phyloP scores from a whole-genome alignment of 2,797 vertebrate species.

The Sebastes alutus region DNA sequence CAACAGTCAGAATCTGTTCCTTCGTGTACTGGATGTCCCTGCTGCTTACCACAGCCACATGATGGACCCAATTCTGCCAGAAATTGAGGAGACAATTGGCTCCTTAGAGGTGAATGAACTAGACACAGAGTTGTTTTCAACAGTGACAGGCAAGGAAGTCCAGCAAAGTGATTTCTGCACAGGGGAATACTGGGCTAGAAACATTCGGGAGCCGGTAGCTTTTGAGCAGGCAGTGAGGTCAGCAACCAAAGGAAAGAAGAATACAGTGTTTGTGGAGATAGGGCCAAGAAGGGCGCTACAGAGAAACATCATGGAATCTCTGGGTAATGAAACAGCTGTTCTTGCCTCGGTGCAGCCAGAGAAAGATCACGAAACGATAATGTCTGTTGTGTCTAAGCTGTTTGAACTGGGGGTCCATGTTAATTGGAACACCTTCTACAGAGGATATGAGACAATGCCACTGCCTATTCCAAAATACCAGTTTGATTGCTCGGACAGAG shows the following conservation, averaged over 20 bases:
- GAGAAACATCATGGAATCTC: conserved; percentile 84
- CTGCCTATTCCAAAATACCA: conserved; percentile 84
- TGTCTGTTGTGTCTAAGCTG: conserved; percentile 76
- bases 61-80: conserved; percentile 86
- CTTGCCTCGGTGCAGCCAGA: conserved; percentile 81
- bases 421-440: conserved; percentile 82
- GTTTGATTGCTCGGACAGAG: conserved; percentile 82
- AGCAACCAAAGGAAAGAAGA: conserved; percentile 74
- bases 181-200: conserved; percentile 87
- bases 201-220: conserved; percentile 84
- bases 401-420: conserved; percentile 86
- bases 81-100: conserved; percentile 75
- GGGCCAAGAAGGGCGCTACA: conserved; percentile 83
- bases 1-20: conserved; percentile 81
- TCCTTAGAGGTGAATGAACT: conserved; percentile 70
- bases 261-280: conserved; percentile 86
- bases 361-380: conserved; percentile 81
- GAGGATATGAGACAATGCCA: conserved; percentile 77
- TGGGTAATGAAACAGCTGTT: conserved; percentile 79
- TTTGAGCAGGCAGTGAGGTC: conserved; percentile 82
- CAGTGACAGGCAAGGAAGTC: conserved; percentile 81
- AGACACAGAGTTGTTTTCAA: conserved; percentile 84
- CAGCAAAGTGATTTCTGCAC: conserved; percentile 80
- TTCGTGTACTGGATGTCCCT: conserved; percentile 83
- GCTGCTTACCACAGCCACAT: conserved; percentile 89